Evolutionary conservation across 1,140 invertebrate genomes (phyloP), one percentile per base, ranked within the genome.

Genomic region (Pantala flavescens): DNA sequence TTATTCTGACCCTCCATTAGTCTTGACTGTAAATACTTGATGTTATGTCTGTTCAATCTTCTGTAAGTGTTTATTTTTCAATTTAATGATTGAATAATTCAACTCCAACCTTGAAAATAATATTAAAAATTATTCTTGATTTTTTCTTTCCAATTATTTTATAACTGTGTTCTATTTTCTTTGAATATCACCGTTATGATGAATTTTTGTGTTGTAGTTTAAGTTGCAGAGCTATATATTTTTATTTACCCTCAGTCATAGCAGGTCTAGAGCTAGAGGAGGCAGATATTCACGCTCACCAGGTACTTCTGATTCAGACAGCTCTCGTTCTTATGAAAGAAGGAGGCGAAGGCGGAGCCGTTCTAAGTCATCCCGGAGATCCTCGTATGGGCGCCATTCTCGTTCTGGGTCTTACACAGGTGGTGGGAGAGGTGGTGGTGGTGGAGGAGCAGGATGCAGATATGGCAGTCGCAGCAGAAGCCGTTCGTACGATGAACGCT

Each of bases 261-360:
- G 49, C n/a, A 63, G 49, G n/a, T 63, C 49, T 19, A 63, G 49
- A 14, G 49, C 16, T 21, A 63, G 49, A 63, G 49, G 49, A 1
- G 49, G 49, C 16, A 63, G 49, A 63, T 63, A 63, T 63, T 63
- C 49, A 16, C 49, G 49, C 12, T 63, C 49, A 63, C 5, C 49
- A 19, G 49, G 5, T 3, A 7, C 49, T 21, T 63, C 49, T 19
- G 49, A 63, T 14, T 63, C 49, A 19, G 49, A 63, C 49, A 63
- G 75, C 21, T 76, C 75, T 12, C 73, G 75, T 42, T 76, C 75
- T 19, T 76, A 76, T 73, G 70, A 43, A 23, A 76, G 74, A 43
- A 74, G 49, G n/a, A 3, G 49, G 1, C 3, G n/a, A 19, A 16
- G 74, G 23, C 21, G 73, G n/a, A 76, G 75, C 49, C 70, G 75